Conservation (phyloP, 2,113 vertebrate species). For the Crotalus helleri region DNA sequence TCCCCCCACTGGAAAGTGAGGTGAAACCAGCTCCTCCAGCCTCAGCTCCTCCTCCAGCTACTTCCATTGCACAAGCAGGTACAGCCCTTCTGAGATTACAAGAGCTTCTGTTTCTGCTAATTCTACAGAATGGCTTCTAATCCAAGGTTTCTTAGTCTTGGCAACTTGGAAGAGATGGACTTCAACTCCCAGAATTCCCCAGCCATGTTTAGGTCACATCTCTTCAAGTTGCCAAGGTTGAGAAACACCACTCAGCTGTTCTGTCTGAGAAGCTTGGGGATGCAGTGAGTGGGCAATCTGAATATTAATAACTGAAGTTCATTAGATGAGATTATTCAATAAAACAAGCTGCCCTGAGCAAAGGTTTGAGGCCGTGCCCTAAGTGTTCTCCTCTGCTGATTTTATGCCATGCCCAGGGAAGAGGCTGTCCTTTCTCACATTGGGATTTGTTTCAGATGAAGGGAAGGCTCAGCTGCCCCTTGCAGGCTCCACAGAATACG, state of each 20-base stretch:
- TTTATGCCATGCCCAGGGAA: not conserved
- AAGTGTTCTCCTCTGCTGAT: not conserved
- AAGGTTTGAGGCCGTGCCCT: not conserved
- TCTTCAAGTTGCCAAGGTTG: not conserved
- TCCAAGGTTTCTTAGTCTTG: not conserved
- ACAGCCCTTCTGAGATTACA: not conserved
- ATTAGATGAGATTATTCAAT: not conserved
- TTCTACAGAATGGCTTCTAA: not conserved
- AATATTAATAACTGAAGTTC: not conserved
- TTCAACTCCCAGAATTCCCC: not conserved
- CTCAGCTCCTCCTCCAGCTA: slow-evolving; percentile 54
- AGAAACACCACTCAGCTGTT: not conserved
- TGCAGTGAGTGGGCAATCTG: not conserved
- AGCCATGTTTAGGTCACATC: not conserved
- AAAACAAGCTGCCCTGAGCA: not conserved
- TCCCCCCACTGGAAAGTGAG: slow-evolving; percentile 67
- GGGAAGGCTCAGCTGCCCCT: slow-evolving; percentile 84
- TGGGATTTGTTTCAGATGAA: slow-evolving; percentile 70
- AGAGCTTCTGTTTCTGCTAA: not conserved
- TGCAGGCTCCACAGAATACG: slow-evolving; percentile 81
- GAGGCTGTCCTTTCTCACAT: not conserved
- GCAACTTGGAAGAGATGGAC: not conserved
- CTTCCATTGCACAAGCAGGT: slow-evolving; percentile 71
- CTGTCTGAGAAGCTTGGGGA: not conserved
- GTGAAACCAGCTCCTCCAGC: slow-evolving; percentile 69